Evolutionary conservation across 2,797 vertebrate genomes (phyloP), one percentile per base, ranked within the genome.

Genomic region (Darevskia nairensis): DNA sequence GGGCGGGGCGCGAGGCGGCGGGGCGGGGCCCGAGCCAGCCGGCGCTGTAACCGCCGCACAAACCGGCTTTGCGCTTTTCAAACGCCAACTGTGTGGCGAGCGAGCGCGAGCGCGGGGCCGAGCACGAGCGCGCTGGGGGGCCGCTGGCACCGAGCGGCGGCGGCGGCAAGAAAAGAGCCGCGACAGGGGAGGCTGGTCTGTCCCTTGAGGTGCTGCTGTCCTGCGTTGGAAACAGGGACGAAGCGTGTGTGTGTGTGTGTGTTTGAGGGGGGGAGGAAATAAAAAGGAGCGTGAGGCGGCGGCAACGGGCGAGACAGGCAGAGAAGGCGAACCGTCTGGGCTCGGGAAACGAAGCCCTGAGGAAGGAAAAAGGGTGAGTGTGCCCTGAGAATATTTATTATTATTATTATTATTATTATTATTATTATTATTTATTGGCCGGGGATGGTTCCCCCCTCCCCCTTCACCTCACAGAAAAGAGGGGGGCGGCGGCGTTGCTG

Each of bases 41-140:
- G 35, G 83, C 72, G 41, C n/a, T 71, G 59, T 8, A 19, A 23
- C 76, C 3, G 89, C 92, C 80, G 8, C 79, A 23, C 68, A 82
- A 11, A 7, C 90, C 83, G 50, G 66, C 88, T 79, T 68, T 85
- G 92, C 85, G 77, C 80, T 44, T 91, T 94, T 94, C 93, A 94
- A 94, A 94, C 90, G 82, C 29, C 59, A 84, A 10, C 66, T 1
- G 84, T 50, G 84, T 2, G 80, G 64, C 6, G 84, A 1, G 46
- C 35, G 76, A 8, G 61, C 0, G 75, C 0, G 86, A 2, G 50
- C 8, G 55, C 0, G 55, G 35, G 19, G 0, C 29, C 0, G 83
- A 8, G 44, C 9, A 9, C 0, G 1, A 75, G 76, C 23, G 68
- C 39, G 39, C 21, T 6, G 8, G n/a, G 23, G 15, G 19, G 80